phyloP scores from a whole-genome alignment of 30 jellyfish, hydroid and myxozoan species.

The Clytia hemisphaerica region DNA sequence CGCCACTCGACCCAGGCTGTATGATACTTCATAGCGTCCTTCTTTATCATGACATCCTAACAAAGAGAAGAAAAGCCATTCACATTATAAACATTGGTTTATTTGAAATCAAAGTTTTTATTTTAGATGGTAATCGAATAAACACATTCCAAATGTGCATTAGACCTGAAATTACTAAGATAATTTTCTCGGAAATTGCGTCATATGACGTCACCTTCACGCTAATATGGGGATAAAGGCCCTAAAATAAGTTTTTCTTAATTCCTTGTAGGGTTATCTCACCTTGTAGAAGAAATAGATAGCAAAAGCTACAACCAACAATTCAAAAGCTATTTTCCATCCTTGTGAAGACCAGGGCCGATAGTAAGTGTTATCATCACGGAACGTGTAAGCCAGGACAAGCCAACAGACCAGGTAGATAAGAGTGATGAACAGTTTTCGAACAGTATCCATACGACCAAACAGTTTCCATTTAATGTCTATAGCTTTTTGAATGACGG shows the following conservation, averaged over 20 bases:
- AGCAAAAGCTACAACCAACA: conserved; percentile 5
- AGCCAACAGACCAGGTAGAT: conserved; percentile 51
- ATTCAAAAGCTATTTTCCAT: conserved; percentile 54
- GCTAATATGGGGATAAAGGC: too few species aligned
- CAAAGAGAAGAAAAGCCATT: neutral
- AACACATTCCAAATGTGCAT: too few species aligned
- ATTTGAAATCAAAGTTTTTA: neutral
- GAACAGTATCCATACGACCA: conserved; percentile 44
- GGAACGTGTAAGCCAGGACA: conserved; percentile 44
- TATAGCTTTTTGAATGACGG: conserved; percentile 59
- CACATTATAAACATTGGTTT: neutral
- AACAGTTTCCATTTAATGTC: conserved; percentile 70
- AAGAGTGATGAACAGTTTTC: conserved; percentile 32
- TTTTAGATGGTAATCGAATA: too few species aligned
- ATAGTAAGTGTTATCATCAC: conserved; percentile 46
- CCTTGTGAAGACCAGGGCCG: conserved; percentile 38
- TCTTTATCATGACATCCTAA: conserved; percentile 14
- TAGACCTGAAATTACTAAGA: too few species aligned
- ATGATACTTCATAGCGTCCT: conserved; percentile 18
- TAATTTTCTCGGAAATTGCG: too few species aligned
- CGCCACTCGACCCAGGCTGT: conserved; percentile 35
- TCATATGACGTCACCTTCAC: too few species aligned
- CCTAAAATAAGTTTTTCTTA: too few species aligned
- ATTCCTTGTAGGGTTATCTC: too few species aligned
- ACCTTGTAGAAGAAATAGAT: conserved; percentile 21